Percentiles rank a stretch among this genome's conserved stretches.
These are phyloP conservation scores for Drosophila funebris DNA, from an alignment of 1,140 invertebrate species.

Conservation along the genomic window DNA sequence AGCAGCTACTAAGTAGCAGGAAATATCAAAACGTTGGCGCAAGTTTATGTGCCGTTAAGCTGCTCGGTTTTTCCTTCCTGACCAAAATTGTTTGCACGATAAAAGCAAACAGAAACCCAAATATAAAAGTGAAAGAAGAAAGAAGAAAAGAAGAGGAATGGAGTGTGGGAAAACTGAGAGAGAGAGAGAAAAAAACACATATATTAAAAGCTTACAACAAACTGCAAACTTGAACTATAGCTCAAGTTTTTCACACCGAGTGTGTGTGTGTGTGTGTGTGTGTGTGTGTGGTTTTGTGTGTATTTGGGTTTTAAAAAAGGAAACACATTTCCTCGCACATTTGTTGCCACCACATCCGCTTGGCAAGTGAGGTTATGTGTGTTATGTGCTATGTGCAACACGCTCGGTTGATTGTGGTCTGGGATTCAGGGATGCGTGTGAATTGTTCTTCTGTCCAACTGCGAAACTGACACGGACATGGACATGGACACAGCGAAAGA, in stretches of 20 bases:
- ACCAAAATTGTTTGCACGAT: slow-evolving; percentile 56
- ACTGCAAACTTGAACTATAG: slow-evolving; percentile 52
- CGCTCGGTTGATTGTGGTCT: slow-evolving; percentile 52
- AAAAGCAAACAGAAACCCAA: slow-evolving; percentile 22
- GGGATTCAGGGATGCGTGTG: slow-evolving; percentile 27
- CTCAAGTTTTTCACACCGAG: slow-evolving; percentile 1
- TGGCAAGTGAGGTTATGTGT: slow-evolving; percentile 49
- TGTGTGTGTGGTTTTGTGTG: not conserved
- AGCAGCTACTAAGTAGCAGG: slow-evolving; percentile 58
- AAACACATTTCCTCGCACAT: slow-evolving; percentile 48
- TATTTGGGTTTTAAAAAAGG: slow-evolving; percentile 12
- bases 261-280: not conserved
- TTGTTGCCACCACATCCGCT: slow-evolving; percentile 63
- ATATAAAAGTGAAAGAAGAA: slow-evolving; percentile 11
- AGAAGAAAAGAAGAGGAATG: not conserved
- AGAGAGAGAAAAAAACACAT: slow-evolving; percentile 14
- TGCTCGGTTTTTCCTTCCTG: slow-evolving; percentile 52
- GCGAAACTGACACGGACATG: not conserved
- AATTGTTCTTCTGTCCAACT: slow-evolving; percentile 5
- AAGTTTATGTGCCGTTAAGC: slow-evolving; percentile 52
- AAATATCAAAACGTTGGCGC: slow-evolving; percentile 54
- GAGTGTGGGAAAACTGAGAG: not conserved
- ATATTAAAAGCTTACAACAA: slow-evolving; percentile 48
- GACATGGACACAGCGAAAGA: not conserved
- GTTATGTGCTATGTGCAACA: slow-evolving; percentile 50